Percentiles rank a stretch among this genome's conserved stretches.
Conservation (phyloP, 2,113 vertebrate species). For the Corythornis vintsioides region DNA sequence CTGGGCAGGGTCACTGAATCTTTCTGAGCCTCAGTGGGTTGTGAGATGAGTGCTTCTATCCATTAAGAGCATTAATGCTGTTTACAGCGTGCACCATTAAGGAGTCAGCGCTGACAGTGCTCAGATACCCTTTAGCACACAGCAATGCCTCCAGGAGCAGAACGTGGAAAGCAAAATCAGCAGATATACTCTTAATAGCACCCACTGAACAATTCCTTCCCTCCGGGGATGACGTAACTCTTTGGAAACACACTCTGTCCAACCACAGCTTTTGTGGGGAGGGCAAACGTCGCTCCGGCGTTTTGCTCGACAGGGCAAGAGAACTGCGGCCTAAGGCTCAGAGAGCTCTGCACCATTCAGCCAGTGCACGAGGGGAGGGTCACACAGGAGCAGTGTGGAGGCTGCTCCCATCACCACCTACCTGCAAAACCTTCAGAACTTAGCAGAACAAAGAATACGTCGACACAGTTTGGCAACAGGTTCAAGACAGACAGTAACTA, state of each 20-base stretch:
- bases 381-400: not conserved
- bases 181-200: not conserved
- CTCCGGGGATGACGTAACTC: not conserved
- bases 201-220: not conserved
- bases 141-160: not conserved
- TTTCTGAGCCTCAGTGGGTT: not conserved
- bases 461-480: constrained; percentile 43
- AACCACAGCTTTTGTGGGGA: not conserved
- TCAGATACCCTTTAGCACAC: not conserved
- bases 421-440: constrained; percentile 49
- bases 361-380: not conserved
- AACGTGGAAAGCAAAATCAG: not conserved
- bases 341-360: not conserved
- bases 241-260: not conserved
- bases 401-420: constrained; percentile 42
- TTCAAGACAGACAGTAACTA: constrained; percentile 54
- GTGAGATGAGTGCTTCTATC: not conserved
- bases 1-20: not conserved
- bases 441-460: constrained; percentile 19
- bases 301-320: not conserved
- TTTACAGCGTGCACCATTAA: not conserved
- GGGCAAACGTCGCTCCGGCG: not conserved
- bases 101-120: not conserved
- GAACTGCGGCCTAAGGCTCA: not conserved
- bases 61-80: not conserved